Conservation (phyloP, 2,888 invertebrate species). For the Trichogramma evanescens region DNA sequence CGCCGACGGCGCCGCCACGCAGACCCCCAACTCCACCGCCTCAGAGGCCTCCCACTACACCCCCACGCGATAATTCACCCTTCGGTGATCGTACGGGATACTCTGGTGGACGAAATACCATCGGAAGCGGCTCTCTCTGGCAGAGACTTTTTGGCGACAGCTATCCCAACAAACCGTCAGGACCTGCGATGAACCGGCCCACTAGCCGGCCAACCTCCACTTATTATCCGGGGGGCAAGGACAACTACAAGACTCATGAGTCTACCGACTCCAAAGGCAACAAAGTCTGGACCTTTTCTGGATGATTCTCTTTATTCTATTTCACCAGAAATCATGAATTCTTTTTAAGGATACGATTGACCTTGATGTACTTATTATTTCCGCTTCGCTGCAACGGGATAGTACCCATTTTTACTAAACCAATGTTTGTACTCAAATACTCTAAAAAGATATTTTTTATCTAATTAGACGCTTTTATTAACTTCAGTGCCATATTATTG, state of each 20-base stretch:
- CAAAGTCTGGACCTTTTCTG: conserved; percentile 41
- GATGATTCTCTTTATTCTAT: conserved; percentile 11
- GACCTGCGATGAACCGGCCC: conserved; percentile 23
- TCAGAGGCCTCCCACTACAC: conserved; percentile 31
- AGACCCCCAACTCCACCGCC: conserved; percentile 2
- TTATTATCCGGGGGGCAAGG: conserved; percentile 24
- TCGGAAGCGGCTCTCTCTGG: conserved; percentile 33
- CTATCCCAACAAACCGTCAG: not conserved
- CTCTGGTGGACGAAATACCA: conserved; percentile 32
- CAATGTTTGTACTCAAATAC: conserved; percentile 1
- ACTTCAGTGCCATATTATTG: conserved; percentile 3
- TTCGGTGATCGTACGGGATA: conserved; percentile 27
- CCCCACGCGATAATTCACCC: conserved; percentile 35
- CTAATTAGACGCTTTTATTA: not conserved
- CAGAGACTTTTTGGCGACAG: conserved; percentile 30
- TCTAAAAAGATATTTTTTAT: not conserved
- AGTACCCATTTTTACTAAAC: not conserved
- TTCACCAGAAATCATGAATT: not conserved
- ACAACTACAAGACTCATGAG: conserved; percentile 35
- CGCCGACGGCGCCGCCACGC: not conserved
- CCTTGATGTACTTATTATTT: not conserved
- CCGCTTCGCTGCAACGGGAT: too few relatives aligned
- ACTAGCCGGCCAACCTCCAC: conserved; percentile 16
- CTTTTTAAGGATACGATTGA: not conserved
- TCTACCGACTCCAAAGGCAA: conserved; percentile 36